Evolutionary conservation across 30 jellyfish, hydroid and myxozoan genomes (phyloP).

Genomic region (Pseudorhiza aurosa): DNA sequence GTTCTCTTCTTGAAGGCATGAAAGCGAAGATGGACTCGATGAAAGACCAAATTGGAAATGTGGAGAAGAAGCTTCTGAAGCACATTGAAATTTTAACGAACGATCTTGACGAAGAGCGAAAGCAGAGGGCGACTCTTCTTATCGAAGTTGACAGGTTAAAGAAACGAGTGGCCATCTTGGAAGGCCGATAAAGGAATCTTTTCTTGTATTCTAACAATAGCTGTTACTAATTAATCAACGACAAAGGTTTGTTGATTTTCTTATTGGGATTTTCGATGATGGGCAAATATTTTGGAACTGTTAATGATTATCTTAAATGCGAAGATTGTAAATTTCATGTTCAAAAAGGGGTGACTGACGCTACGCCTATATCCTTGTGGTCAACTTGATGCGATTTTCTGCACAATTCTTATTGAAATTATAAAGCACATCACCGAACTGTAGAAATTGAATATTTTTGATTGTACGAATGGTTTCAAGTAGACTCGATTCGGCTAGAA

Average conservation of each 20-base stretch:
- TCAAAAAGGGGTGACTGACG: not conserved
- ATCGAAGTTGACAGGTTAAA: conserved; percentile 89
- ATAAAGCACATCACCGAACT: no score
- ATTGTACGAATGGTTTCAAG: no score
- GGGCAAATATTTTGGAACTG: no score
- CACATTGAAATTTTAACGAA: conserved; percentile 70
- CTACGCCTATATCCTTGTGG: no score
- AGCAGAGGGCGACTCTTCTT: conserved; percentile 61
- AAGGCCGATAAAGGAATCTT: conserved; percentile 14
- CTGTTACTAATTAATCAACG: not conserved
- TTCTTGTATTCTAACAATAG: not conserved
- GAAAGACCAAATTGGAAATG: conserved; percentile 55
- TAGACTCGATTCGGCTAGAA: no score
- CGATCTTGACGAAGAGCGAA: conserved; percentile 85
- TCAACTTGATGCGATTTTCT: no score
- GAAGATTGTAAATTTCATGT: not conserved
- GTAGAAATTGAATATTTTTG: no score
- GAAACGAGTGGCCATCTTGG: conserved; percentile 63
- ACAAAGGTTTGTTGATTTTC: not conserved
- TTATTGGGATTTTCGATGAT: not conserved
- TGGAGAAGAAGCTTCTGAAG: conserved; percentile 81
- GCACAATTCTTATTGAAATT: no score
- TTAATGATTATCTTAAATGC: not conserved
- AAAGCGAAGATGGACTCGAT: conserved; percentile 35
- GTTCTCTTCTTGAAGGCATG: conserved; percentile 33